Evolutionary conservation across 2,888 invertebrate species (phyloP).

Genomic region (Hemicrepidius hirtus): DNA sequence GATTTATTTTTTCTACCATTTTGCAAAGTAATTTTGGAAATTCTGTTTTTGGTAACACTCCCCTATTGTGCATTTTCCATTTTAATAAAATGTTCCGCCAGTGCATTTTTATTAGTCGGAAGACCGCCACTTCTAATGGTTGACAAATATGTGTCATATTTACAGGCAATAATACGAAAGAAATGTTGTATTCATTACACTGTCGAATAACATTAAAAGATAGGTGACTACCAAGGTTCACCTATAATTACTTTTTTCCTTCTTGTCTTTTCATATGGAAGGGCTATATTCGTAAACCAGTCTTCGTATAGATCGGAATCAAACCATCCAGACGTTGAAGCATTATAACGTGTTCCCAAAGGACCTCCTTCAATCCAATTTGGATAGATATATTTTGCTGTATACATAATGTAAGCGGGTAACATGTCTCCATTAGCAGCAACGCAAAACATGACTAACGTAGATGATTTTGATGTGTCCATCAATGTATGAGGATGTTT

Average conservation of each 20-base stretch:
- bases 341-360: neutral
- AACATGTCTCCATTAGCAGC: neutral
- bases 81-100: neutral
- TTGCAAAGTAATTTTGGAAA: slow-evolving; percentile 1
- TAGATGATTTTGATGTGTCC: slow-evolving; percentile 10
- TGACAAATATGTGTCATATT: slow-evolving; percentile 6
- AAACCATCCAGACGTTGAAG: slow-evolving; percentile 9
- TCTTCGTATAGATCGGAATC: slow-evolving; percentile 1
- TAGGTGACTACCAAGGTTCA: slow-evolving; percentile 20
- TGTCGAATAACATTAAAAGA: neutral
- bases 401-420: slow-evolving; percentile 18
- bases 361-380: slow-evolving; percentile 13
- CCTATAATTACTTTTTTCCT: slow-evolving; percentile 7
- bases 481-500: neutral
- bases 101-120: neutral
- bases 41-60: neutral
- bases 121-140: neutral
- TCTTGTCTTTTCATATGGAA: neutral
- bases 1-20: neutral
- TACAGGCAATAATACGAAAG: neutral
- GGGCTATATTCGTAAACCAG: neutral
- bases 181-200: neutral
- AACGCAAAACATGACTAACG: slow-evolving; percentile 2
- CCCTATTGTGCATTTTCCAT: neutral
- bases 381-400: slow-evolving; percentile 49